These are phyloP conservation scores for Sphinx pinastri DNA, from an alignment of 2,888 invertebrate genomes.

Conservation along the genomic window DNA sequence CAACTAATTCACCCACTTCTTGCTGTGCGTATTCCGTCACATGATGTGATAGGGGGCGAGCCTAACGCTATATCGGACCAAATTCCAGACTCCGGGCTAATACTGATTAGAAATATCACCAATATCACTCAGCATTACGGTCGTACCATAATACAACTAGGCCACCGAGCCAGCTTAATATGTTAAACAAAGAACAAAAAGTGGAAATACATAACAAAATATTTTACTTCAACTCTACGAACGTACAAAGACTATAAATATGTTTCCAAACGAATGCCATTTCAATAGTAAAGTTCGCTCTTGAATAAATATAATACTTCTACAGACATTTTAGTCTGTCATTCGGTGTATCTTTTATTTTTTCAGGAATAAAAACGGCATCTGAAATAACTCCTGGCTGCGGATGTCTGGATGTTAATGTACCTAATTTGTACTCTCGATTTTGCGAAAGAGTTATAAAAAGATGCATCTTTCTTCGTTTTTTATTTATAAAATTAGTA, in stretches of 20 bases:
- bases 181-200: not conserved
- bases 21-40: too few species aligned
- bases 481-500: not conserved
- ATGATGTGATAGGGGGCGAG: too few species aligned
- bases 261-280: slow-evolving; percentile 11
- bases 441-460: not conserved
- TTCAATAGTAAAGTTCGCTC: slow-evolving; percentile 11
- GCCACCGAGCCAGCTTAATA: too few species aligned
- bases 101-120: too few species aligned
- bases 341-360: not conserved
- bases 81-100: too few species aligned
- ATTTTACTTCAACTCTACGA: not conserved
- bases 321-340: slow-evolving; percentile 4
- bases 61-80: too few species aligned
- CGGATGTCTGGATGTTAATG: slow-evolving; percentile 6
- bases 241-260: not conserved
- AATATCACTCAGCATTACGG: too few species aligned
- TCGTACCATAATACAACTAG: too few species aligned
- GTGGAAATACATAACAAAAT: not conserved
- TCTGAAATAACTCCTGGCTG: slow-evolving; percentile 2
- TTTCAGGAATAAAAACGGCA: not conserved
- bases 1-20: too few species aligned
- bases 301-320: slow-evolving; percentile 23
- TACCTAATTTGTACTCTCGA: not conserved
- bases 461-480: not conserved